Base-by-base conservation (phyloP, 2,797 vertebrate genomes). In the Smutsia gigantea region DNA sequence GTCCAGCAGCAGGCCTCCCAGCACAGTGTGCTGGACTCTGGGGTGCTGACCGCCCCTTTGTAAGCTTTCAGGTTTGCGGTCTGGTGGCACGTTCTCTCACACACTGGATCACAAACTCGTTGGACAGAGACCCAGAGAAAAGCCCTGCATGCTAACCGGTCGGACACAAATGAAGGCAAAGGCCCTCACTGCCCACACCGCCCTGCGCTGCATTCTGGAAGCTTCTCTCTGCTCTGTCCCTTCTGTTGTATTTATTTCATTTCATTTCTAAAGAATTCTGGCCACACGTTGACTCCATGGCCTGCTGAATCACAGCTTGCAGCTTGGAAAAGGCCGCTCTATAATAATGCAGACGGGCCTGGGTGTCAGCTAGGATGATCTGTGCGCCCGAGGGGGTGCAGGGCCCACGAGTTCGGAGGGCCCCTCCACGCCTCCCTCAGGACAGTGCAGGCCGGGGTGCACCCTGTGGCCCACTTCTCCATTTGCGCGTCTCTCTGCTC, bases 1-100 rank as follows among this genome's bases (percentile, higher is more conserved):
- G 13, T 59, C 18, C 6, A 11, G 5, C 4, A 25, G 2, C 6
- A 4, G 34, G 4, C 2, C 1, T 4, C 15, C 4, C 0, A 23
- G 21, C 8, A 27, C n/a, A 64, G 6, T 3, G 7, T 23, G 1
- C 3, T 0, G 4, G 10, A 66, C 31, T 46, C 18, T 11, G 46
- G 18, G 15, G 23, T 4, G 63, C 37, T 27, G 66, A 25, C n/a
- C 4, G 29, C 8, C 2, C 29, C 4, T 0, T 23, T 23, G 46
- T 0, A 2, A 9, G 12, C 17, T 63, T 69, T 31, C 27, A 39
- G 19, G 14, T 46, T 53, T 4, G 4, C 31, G 21, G 23, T n/a
- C 27, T 11, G 27, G 19, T n/a, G 15, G 39, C 17, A 18, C 4
- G 2, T n/a, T 59, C 13, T 87, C 17, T 59, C 49, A 18, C 61